Evolutionary conservation across 2,888 invertebrate species (phyloP).

Genomic region (Alsophila aescularia): DNA sequence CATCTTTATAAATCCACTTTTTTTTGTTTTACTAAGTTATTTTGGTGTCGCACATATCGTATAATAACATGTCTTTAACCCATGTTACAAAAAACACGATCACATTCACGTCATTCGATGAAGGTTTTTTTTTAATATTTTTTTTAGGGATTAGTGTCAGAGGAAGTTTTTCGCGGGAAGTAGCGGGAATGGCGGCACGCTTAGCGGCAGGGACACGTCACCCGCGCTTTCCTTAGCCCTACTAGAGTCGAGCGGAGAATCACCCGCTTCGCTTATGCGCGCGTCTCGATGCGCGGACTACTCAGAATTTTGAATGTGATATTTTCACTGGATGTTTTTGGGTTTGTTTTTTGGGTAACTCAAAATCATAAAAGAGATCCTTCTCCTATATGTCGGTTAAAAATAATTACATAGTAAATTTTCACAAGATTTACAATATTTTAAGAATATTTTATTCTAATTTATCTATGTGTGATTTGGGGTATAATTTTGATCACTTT

Average conservation of each 20-base stretch:
- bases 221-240: constrained; percentile 62
- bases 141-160: constrained; percentile 3
- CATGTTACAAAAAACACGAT: constrained; percentile 9
- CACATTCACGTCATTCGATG: constrained; percentile 12
- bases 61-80: constrained; percentile 3
- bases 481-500: too few relatives aligned
- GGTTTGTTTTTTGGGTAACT: not conserved
- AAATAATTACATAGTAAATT: too few relatives aligned
- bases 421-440: too few relatives aligned
- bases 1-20: constrained; percentile 9
- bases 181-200: constrained; percentile 41
- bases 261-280: constrained; percentile 67
- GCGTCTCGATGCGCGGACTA: constrained; percentile 66
- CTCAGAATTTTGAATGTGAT: too few relatives aligned
- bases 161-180: constrained; percentile 74
- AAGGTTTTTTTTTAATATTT: constrained; percentile 4
- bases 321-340: too few relatives aligned
- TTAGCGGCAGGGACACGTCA: constrained; percentile 50
- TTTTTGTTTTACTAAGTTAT: not conserved
- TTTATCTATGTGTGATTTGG: too few relatives aligned
- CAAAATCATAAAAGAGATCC: not conserved
- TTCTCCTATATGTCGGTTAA: too few relatives aligned
- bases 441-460: too few relatives aligned
- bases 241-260: constrained; percentile 58
- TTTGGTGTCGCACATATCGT: not conserved